These are phyloP conservation scores for Neosilurus mollespiculum DNA, from an alignment of 2,797 vertebrate species.

Conservation along the genomic window DNA sequence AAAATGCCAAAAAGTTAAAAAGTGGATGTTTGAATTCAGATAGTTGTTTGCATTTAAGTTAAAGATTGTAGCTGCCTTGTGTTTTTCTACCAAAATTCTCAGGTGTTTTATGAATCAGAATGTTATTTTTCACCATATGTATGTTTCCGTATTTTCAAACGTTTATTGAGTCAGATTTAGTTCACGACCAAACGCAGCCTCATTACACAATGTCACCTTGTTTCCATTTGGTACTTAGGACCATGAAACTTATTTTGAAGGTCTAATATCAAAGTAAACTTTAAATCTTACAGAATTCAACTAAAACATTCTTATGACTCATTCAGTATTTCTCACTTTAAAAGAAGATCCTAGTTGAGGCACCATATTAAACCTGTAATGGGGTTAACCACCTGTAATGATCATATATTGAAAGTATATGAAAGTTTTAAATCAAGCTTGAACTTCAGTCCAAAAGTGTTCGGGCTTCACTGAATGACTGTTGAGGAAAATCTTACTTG, in stretches of 20 bases:
- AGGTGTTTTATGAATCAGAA: not conserved
- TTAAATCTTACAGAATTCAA: not conserved
- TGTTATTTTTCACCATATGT: not conserved
- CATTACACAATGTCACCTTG: not conserved
- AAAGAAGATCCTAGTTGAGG: constrained; percentile 5
- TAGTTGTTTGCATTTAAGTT: not conserved
- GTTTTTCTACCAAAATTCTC: not conserved
- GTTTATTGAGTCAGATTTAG: not conserved
- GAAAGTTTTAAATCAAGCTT: constrained; percentile 36
- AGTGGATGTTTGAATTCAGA: not conserved
- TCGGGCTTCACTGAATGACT: constrained; percentile 37
- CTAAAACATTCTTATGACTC: not conserved
- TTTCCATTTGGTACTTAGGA: not conserved
- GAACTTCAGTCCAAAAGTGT: constrained; percentile 9
- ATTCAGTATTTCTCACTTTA: not conserved
- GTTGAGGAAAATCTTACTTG: constrained; percentile 46
- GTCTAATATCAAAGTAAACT: not conserved
- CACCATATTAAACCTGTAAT: constrained; percentile 25
- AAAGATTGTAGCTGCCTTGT: not conserved
- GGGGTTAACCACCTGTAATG: constrained; percentile 23
- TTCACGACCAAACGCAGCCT: not conserved
- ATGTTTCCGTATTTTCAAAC: not conserved
- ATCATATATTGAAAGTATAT: not conserved
- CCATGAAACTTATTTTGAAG: not conserved
- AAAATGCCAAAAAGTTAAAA: not conserved